A percentile compares a stretch with the other conserved stretches of the same genome.
Conservation (phyloP, 1,140 invertebrate genomes). For the Meloidogyne exigua region DNA sequence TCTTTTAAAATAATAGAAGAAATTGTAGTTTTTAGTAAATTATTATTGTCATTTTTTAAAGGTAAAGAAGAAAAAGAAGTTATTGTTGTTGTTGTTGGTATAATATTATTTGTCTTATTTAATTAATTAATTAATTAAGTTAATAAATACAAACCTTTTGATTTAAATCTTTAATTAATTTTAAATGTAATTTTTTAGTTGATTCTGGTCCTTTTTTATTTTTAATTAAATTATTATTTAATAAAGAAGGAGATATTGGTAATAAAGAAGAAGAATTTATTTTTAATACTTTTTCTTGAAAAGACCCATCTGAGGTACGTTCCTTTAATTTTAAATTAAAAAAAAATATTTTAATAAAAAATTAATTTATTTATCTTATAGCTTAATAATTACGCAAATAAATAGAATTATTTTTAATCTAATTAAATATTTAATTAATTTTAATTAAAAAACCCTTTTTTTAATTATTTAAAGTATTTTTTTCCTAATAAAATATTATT, state of each 20-base stretch:
- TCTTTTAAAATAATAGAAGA: neutral
- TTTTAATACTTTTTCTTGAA: slow-evolving; percentile 22
- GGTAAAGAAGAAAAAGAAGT: neutral
- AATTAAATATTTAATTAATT: too few species aligned
- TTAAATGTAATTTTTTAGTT: slow-evolving; percentile 20
- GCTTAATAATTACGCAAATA: too few species aligned
- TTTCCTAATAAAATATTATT: too few species aligned
- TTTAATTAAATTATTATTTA: neutral
- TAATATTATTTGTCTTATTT: too few species aligned
- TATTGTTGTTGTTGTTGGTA: neutral
- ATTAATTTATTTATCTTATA: neutral
- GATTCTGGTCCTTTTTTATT: slow-evolving; percentile 18
- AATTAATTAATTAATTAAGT: too few species aligned
- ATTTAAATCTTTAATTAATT: slow-evolving; percentile 17
- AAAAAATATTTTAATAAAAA: neutral
- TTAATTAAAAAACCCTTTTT: too few species aligned
- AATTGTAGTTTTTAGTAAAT: neutral
- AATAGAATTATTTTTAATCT: too few species aligned
- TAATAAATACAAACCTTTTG: neutral
- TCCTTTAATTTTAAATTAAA: slow-evolving; percentile 15
- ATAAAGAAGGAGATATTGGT: neutral
- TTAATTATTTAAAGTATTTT: too few species aligned
- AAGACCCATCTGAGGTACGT: slow-evolving; percentile 22
- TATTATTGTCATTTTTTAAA: neutral
- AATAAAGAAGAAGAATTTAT: slow-evolving; percentile 25